These are phyloP conservation scores for Diadophis punctatus DNA, from an alignment of 2,113 vertebrate species.

Conservation along the genomic window DNA sequence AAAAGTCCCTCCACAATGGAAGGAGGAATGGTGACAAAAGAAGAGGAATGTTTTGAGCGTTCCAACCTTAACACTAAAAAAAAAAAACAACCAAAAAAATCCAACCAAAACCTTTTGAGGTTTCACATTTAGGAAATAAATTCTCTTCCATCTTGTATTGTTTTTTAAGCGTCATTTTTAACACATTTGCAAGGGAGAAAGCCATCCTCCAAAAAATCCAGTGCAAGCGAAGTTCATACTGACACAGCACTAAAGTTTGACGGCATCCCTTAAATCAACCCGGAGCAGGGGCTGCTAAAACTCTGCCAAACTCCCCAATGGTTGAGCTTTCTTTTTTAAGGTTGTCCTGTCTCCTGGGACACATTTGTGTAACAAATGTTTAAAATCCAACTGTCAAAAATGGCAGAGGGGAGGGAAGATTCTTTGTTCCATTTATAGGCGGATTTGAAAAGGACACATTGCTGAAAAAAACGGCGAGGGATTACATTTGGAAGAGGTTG, in stretches of 20 bases:
- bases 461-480: not conserved
- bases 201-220: slow-evolving; percentile 5
- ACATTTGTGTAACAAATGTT: slow-evolving; percentile 53
- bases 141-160: too few species aligned
- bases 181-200: not conserved
- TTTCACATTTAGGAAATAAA: not conserved
- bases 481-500: not conserved
- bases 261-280: slow-evolving; percentile 46
- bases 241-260: slow-evolving; percentile 63
- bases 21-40: not conserved
- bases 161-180: not conserved
- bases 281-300: slow-evolving; percentile 47
- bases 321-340: slow-evolving; percentile 36
- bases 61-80: not conserved
- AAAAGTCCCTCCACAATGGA: not conserved
- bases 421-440: slow-evolving; percentile 23
- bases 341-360: slow-evolving; percentile 46
- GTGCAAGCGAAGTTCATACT: slow-evolving; percentile 66
- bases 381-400: slow-evolving; percentile 57
- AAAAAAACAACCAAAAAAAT: too few species aligned
- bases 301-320: slow-evolving; percentile 37
- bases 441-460: not conserved
- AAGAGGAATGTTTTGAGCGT: not conserved
- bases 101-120: not conserved
- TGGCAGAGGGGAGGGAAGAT: slow-evolving; percentile 28